These are phyloP conservation scores for Clupea harengus DNA, from an alignment of 2,113 vertebrate species.

Conservation along the genomic window DNA sequence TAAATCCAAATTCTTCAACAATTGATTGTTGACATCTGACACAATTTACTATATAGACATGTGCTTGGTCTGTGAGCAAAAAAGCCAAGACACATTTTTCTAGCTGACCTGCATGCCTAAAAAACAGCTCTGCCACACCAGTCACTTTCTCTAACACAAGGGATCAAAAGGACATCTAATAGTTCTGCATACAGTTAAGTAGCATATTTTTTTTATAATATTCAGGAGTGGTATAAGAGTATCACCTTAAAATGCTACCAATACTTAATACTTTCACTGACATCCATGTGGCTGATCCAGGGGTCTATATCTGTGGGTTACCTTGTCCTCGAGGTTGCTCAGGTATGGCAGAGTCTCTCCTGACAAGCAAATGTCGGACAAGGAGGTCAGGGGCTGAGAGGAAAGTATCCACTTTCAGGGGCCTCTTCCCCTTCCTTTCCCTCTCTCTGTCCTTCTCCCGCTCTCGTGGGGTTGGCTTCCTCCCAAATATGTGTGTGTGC, in stretches of 20 bases:
- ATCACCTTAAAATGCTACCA: too few relatives aligned
- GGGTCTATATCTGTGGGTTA: slow-evolving; percentile 38
- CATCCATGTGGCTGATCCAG: not conserved
- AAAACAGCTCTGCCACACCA: not conserved
- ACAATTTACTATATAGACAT: too few relatives aligned
- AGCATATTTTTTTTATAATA: too few relatives aligned
- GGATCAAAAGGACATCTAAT: not conserved
- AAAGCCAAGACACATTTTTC: not conserved
- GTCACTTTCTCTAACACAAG: too few relatives aligned
- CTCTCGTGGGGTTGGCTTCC: slow-evolving; percentile 74
- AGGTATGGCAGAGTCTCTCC: slow-evolving; percentile 69
- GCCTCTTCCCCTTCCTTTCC: slow-evolving; percentile 73
- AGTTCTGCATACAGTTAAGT: not conserved
- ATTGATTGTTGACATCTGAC: too few relatives aligned
- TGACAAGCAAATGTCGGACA: slow-evolving; percentile 81
- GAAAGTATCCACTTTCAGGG: slow-evolving; percentile 84
- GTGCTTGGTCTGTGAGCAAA: not conserved
- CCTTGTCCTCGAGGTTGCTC: slow-evolving; percentile 66
- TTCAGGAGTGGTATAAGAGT: too few relatives aligned
- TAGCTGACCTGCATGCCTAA: not conserved
- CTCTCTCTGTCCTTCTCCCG: slow-evolving; percentile 74
- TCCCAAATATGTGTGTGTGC: slow-evolving; percentile 84
- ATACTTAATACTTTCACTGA: not conserved
- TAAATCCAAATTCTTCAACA: too few relatives aligned
- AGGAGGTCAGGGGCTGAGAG: slow-evolving; percentile 86